Base-by-base conservation (phyloP, 2,797 vertebrate genomes). In the Amblyopsis hoosieri region DNA sequence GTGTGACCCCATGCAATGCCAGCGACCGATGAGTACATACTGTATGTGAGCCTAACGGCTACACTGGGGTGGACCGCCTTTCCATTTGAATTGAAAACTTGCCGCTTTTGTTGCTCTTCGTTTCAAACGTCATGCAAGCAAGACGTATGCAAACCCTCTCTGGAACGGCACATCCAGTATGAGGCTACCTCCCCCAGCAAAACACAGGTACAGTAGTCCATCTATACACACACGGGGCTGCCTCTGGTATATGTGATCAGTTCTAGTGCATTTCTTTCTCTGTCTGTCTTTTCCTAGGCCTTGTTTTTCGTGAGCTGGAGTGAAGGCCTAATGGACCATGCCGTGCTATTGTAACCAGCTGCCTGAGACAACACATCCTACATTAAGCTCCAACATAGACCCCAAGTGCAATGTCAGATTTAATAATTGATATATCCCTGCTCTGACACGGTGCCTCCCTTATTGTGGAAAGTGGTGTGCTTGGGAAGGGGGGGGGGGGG, bases 71-170 rank as follows among this genome's bases (percentile, higher is more conserved):
- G 88, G 65, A 70, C 72, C 79, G 59, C 13, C 74, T 73, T 63
- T 92, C 91, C 89, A 92, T 93, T 92, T 92, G 91, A 92, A 84
- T 88, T 85, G 72, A 78, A 90, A 72, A 63, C 78, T 67, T 66
- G 72, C 85, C 79, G 64, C 77, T 62, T 76, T 67, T 59, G 46
- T 83, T 80, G 80, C 84, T 82, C 64, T 57, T 78, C 60, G 62
- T 72, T 82, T 75, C 65, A 72, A 45, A 19, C 13, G 33, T 12
- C 19, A 46, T 37, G 12, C 80, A 78, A 54, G 57, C 62, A 70
- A 60, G 57, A 29, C 60, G 82, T 74, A 81, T 75, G 74, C 80
- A 81, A 85, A 77, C 80, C 78, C 60, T 57, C 9, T 37, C 37
- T 42, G 37, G 37, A 42, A 42, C 37, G 7, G 37, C 37, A 42